These are phyloP conservation scores for Oreocharis arfaki DNA, from an alignment of 2,113 vertebrate genomes.

Conservation along the genomic window DNA sequence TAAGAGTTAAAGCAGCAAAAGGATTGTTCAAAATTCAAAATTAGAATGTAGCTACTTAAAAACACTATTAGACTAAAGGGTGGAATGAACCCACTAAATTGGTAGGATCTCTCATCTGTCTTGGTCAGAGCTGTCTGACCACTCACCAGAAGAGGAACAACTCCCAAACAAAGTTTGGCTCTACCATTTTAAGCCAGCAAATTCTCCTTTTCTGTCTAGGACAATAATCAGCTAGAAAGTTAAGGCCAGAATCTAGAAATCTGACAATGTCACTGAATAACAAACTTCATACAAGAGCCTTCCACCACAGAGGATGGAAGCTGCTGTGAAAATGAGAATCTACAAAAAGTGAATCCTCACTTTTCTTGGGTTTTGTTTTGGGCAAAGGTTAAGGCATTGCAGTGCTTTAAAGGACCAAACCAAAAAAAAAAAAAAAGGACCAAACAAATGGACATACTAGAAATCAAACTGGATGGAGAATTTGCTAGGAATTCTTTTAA, in stretches of 20 bases:
- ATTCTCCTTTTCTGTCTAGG: neutral
- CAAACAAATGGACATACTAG: neutral
- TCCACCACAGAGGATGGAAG: neutral
- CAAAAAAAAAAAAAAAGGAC: neutral
- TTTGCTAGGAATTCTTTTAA: neutral
- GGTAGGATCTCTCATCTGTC: neutral
- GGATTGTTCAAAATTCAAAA: neutral
- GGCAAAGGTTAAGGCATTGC: neutral
- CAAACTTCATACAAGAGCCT: neutral
- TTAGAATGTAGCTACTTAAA: neutral
- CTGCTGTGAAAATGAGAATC: neutral
- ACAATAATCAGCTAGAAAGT: neutral
- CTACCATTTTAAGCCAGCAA: neutral
- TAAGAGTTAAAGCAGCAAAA: neutral
- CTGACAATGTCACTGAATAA: neutral
- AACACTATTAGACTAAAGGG: neutral
- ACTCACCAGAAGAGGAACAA: neutral
- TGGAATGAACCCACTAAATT: neutral
- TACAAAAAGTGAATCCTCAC: neutral
- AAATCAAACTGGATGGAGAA: neutral
- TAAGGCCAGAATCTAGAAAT: neutral
- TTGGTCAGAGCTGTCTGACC: neutral
- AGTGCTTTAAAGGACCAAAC: neutral
- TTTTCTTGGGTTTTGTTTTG: neutral
- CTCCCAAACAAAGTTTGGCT: neutral